Conservation (phyloP, 2,888 invertebrate species). For the Machimus atricapillus region DNA sequence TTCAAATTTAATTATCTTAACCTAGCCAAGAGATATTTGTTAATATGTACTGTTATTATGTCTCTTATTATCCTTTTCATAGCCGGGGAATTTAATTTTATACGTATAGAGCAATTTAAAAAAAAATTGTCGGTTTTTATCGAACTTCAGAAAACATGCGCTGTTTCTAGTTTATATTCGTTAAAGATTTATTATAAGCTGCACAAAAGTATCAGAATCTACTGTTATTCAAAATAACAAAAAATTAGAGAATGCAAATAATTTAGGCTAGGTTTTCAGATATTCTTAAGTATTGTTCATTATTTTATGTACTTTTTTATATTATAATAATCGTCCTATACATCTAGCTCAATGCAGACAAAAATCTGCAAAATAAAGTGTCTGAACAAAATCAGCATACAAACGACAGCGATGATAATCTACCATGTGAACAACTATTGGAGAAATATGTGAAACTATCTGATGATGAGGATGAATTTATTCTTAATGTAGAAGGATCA, state of each 20-base stretch:
- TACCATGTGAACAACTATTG: slow-evolving; percentile 54
- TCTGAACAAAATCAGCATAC: slow-evolving; percentile 49
- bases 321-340: background rate
- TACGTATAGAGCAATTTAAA: too few relatives aligned
- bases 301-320: background rate
- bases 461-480: slow-evolving; percentile 51
- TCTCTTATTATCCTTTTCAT: too few relatives aligned
- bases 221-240: background rate
- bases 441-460: slow-evolving; percentile 53
- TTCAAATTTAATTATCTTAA: background rate
- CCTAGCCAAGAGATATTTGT: too few relatives aligned
- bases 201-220: too few relatives aligned
- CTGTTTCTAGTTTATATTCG: too few relatives aligned
- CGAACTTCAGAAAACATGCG: too few relatives aligned
- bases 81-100: too few relatives aligned
- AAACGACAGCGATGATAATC: slow-evolving; percentile 43
- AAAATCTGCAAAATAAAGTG: background rate
- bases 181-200: too few relatives aligned
- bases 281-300: too few relatives aligned
- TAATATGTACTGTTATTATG: too few relatives aligned
- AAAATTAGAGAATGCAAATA: background rate
- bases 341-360: slow-evolving; percentile 5
- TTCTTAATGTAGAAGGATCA: background rate
- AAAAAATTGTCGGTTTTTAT: too few relatives aligned
- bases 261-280: too few relatives aligned